Evolutionary conservation across 1,140 invertebrate genomes (phyloP), one percentile per base, ranked within the genome.

Genomic region (Drosophila saltans): DNA sequence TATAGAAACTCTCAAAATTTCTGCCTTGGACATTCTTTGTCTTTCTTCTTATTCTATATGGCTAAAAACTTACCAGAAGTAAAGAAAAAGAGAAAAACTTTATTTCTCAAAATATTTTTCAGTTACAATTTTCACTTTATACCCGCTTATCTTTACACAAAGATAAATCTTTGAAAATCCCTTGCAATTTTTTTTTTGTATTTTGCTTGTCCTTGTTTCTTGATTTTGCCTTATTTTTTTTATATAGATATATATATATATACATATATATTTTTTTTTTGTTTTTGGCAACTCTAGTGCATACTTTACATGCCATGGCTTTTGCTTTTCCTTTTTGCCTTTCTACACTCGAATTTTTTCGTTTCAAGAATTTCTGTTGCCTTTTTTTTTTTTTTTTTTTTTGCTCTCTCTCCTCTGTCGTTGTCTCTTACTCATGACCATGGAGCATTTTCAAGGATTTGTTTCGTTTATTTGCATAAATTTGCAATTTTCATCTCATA

Each of bases 381-480:
- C 67, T 82, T 65, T 75, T 78, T 45, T 48, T 65, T 9, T 58
- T 65, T 66, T 16, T 43, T 41, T 63, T 62, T 52, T 52, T 30
- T 48, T 16, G 59, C 36, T 52, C 26, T 41, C 10, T 48, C 56
- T 30, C 28, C 4, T 30, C 28, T 30, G 4, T 30, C 28, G 2
- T 2, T 30, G 28, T 30, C 36, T 39, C 48, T n/a, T 21, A 52
- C 36, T 62, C 24, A 58, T 30, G 59, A 55, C 48, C 58, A 43
- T 66, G 58, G 64, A 60, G 69, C 65, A 85, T 86, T 81, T 79
- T 73, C 77, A 76, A 78, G 85, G 85, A 89, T 89, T 89, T 90
- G 81, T 84, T 89, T 89, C 85, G 80, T 84, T 90, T 78, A 84
- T 90, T 89, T 89, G 80, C 84, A 89, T 89, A 89, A 81, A 90